A percentile compares a stretch with the other conserved stretches of the same genome.
Conservation (phyloP, 1,140 invertebrate genomes). For the Leptinotarsa lineolata region DNA sequence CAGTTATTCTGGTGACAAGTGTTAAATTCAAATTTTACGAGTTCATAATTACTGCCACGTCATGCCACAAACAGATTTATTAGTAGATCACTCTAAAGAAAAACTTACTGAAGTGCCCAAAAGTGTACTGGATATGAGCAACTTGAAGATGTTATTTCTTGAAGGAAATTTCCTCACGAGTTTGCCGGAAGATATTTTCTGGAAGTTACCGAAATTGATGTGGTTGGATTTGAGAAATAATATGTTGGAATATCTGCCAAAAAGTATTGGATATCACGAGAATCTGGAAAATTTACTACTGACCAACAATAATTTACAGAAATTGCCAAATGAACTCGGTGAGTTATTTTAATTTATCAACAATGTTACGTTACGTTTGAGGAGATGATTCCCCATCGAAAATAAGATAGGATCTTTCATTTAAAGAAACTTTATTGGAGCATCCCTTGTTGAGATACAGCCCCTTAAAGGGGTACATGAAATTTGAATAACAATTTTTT, state of each 20-base stretch:
- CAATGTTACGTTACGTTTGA: too few species aligned
- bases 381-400: too few species aligned
- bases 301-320: slow-evolving; percentile 49
- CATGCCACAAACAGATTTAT: slow-evolving; percentile 49
- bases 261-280: slow-evolving; percentile 51
- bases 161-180: slow-evolving; percentile 50
- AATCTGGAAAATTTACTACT: slow-evolving; percentile 53
- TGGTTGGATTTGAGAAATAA: slow-evolving; percentile 57
- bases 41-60: not conserved
- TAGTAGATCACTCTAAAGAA: slow-evolving; percentile 45
- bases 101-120: slow-evolving; percentile 44
- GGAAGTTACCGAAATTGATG: slow-evolving; percentile 48
- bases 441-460: too few species aligned
- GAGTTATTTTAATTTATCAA: slow-evolving; percentile 16
- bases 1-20: not conserved
- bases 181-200: slow-evolving; percentile 53
- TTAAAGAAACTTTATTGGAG: too few species aligned
- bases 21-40: not conserved
- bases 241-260: slow-evolving; percentile 47
- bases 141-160: slow-evolving; percentile 55
- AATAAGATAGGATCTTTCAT: too few species aligned
- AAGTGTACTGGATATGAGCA: slow-evolving; percentile 43
- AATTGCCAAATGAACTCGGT: slow-evolving; percentile 51
- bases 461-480: too few species aligned
- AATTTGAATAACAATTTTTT: too few species aligned